Evolutionary conservation across 2,888 invertebrate species (phyloP), one percentile per base, ranked within the genome.

Genomic region (Himalopsyche tibetana): DNA sequence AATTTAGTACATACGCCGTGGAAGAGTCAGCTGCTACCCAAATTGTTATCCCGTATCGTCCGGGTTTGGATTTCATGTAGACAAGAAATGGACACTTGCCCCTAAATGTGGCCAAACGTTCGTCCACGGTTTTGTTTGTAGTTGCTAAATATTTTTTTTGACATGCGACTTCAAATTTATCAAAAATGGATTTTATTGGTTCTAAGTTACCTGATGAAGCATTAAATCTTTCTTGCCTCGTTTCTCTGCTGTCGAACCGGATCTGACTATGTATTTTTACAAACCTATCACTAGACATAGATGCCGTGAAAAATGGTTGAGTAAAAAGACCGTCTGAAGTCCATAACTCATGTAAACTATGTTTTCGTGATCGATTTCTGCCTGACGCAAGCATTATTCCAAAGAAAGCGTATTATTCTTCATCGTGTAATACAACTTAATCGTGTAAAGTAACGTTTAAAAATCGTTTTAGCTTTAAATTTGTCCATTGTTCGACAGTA

Each of bases 21-120:
- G 28, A 42, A 81, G 86, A 69, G 83, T 86, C 85, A 45, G 81
- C 81, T 55, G 83, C 85, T 12, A 83, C 79, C 85, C 84, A 84
- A 28, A 86, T 86, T 87, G 85, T 85, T 56, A 86, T 85, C 6
- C 85, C 86, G 45, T 85, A 85, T 38, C 42, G 86, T 8, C 51
- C 84, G 12, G 84, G 84, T 51, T 88, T 86, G 0, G 84, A 80
- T 74, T 89, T 89, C 79, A 89, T 89, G 63, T 80, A 86, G 2
- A 84, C 86, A 12, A 84, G 82, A 87, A 87, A 87, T 81, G 85
- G 86, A 55, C 88, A 88, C 51, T 88, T 88, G 11, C 88, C 88
- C 79, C 83, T 84, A 56, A 55, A 86, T 8, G 82, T 79, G 11
- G 86, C 84, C 82, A 87, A 82, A 79, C 82, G 83, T 56, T 87